Conservation (phyloP, 2,888 invertebrate genomes). For the Cancer borealis region DNA sequence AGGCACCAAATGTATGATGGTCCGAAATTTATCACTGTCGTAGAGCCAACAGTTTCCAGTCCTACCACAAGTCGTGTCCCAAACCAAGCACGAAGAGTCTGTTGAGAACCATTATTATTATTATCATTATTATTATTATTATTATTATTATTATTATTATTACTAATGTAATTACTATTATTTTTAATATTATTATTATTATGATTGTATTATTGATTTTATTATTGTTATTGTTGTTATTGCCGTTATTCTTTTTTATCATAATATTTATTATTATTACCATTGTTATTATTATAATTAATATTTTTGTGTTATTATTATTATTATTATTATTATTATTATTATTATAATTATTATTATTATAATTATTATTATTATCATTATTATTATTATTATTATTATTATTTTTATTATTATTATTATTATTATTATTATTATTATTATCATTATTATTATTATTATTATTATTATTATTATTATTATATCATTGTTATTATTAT, state of each 20-base stretch:
- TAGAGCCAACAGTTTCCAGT: constrained; percentile 86
- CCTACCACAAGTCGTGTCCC: constrained; percentile 84
- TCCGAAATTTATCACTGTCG: constrained; percentile 83
- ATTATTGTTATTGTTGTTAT: background rate
- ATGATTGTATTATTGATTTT: background rate
- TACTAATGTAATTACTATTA: no score
- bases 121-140: background rate
- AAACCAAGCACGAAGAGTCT: constrained; percentile 85
- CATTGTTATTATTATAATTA: no score
- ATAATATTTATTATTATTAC: background rate
- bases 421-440: no score
- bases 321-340: background rate
- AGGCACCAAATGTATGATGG: constrained; percentile 83
- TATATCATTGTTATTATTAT: background rate
- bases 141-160: background rate
- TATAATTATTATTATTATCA: no score
- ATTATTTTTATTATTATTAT: no score
- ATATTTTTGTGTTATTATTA: background rate
- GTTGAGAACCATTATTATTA: background rate
- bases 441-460: no score
- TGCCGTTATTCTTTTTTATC: background rate
- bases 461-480: no score
- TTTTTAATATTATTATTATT: no score
- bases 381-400: no score
- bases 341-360: background rate